Conservation (phyloP, 2,888 invertebrate genomes). For the Polietes domitor region DNA sequence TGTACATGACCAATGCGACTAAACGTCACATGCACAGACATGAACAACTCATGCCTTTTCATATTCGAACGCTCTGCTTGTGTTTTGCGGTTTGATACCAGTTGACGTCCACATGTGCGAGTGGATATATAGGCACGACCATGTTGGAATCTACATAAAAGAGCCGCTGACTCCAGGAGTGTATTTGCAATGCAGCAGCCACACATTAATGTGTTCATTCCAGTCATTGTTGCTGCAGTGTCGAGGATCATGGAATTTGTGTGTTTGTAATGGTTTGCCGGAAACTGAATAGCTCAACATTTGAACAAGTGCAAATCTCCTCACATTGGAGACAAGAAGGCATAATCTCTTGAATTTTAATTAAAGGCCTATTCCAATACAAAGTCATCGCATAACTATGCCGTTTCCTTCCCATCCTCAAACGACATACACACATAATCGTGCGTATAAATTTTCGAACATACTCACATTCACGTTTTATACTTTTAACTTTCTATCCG, state of each 20-base stretch:
- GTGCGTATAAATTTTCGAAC: too few species aligned
- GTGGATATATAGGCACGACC: not conserved
- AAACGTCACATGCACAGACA: slow-evolving; percentile 45
- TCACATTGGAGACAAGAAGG: not conserved
- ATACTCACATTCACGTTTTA: too few species aligned
- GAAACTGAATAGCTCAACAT: not conserved
- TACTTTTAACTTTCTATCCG: too few species aligned
- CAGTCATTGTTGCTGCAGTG: not conserved
- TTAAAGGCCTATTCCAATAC: slow-evolving; percentile 20
- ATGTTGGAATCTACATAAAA: too few species aligned
- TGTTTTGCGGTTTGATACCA: slow-evolving; percentile 40
- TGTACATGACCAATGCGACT: slow-evolving; percentile 39
- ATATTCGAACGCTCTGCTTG: slow-evolving; percentile 31
- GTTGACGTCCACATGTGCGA: slow-evolving; percentile 26
- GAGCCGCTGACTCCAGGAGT: not conserved
- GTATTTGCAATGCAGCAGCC: not conserved
- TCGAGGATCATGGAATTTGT: slow-evolving; percentile 19
- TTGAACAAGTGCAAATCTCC: not conserved
- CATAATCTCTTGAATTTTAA: slow-evolving; percentile 29
- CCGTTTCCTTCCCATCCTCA: not conserved
- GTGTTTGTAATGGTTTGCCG: not conserved
- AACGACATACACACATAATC: too few species aligned
- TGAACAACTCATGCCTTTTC: slow-evolving; percentile 20
- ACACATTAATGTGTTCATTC: slow-evolving; percentile 18
- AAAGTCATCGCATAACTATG: not conserved